These are phyloP conservation scores for Orbicella faveolata DNA, from an alignment of 64 coral and sea anemone species.

Conservation along the genomic window DNA sequence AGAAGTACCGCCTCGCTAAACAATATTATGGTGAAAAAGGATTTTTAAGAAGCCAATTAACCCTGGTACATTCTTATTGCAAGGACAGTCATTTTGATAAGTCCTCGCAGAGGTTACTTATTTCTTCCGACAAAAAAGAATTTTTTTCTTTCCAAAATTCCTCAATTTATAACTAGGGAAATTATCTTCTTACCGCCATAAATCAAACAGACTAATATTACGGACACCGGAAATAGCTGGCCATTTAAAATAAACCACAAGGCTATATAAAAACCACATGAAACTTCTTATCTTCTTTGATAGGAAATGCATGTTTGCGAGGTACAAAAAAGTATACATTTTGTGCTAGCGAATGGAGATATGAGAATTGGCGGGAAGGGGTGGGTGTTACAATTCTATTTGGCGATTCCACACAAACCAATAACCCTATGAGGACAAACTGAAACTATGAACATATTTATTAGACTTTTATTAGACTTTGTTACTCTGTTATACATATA, in stretches of 20 bases:
- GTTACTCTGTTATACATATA: too few relatives aligned
- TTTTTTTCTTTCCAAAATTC: neutral
- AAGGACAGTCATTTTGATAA: neutral
- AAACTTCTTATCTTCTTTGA: neutral
- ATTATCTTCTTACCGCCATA: neutral
- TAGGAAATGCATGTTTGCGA: neutral
- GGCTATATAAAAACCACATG: neutral
- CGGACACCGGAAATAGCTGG: neutral
- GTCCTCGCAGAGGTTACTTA: neutral
- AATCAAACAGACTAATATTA: constrained; percentile 4
- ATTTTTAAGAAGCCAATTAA: neutral
- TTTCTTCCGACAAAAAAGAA: neutral
- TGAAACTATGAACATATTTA: too few relatives aligned
- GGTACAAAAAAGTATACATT: neutral
- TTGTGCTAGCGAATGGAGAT: neutral
- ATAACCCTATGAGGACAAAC: too few relatives aligned
- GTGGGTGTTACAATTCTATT: neutral
- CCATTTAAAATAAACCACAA: neutral
- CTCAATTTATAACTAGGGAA: neutral
- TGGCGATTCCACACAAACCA: neutral
- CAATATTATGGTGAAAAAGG: neutral
- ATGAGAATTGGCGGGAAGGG: neutral
- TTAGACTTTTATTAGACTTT: too few relatives aligned
- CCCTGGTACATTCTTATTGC: neutral
- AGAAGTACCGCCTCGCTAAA: neutral